phyloP scores from a whole-genome alignment of 2,797 vertebrate genomes.

The Cottoperca gobio region DNA sequence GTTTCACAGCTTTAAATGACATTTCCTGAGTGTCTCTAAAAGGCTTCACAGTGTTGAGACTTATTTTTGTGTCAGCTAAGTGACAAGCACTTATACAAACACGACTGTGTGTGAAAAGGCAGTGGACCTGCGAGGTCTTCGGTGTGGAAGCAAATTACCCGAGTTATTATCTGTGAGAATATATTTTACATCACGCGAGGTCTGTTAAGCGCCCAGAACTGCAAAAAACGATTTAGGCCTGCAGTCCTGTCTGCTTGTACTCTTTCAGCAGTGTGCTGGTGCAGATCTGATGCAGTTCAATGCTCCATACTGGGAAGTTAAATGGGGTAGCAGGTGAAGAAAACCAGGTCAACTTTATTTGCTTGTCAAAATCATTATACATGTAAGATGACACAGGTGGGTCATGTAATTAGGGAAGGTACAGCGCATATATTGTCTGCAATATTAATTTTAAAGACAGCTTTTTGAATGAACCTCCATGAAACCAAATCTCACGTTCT shows the following conservation, averaged over 20 bases:
- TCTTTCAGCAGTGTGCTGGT: constrained; percentile 10
- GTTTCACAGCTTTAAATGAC: constrained; percentile 8
- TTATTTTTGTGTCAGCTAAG: background rate
- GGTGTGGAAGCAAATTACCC: background rate
- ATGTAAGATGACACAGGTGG: constrained; percentile 5
- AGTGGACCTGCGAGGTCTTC: background rate
- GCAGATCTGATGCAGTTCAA: constrained; percentile 21
- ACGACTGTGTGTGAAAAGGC: background rate
- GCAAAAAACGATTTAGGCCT: constrained; percentile 21
- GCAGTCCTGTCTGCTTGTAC: background rate
- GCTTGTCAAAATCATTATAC: background rate
- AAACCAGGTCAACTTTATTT: constrained; percentile 27
- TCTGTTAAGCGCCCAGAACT: constrained; percentile 20
- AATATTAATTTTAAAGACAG: background rate
- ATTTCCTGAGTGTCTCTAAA: constrained; percentile 11
- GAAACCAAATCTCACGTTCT: background rate
- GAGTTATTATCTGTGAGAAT: constrained; percentile 14
- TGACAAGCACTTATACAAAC: background rate
- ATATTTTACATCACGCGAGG: constrained; percentile 13
- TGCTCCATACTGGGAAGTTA: background rate
- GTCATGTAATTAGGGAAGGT: constrained; percentile 1
- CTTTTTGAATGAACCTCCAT: background rate
- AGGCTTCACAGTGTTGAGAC: background rate
- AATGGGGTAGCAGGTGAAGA: constrained; percentile 12
- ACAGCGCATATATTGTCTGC: background rate